Evolutionary conservation across 2,797 vertebrate species (phyloP), one percentile per base, ranked within the genome.

Genomic region (Petrocephalus sullivani): DNA sequence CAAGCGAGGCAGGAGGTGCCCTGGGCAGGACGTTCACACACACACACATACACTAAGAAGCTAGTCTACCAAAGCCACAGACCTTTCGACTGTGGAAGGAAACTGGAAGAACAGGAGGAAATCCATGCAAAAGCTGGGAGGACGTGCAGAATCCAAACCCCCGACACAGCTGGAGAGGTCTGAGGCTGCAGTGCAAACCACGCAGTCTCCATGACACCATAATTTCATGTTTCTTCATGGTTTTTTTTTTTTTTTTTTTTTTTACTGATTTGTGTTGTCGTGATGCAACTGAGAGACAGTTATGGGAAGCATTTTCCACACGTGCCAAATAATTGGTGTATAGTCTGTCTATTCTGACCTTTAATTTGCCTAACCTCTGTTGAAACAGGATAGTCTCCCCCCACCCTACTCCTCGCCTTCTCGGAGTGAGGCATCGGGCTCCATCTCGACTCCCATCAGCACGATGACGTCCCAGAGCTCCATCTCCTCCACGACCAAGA

Each of bases 371-470:
- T 14, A 21, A 3, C 81, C 19, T 33, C n/a, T 3, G 6, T 78
- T 88, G 9, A 91, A 91, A 85, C 89, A 96, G 95, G 95, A 92
- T 2, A 95, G 94, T 86, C 95, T 96, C 0, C 97, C 96, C 89
- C 95, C 97, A 0, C 96, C 96, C 5, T 97, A 97, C 81, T 96
- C 96, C 41, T 95, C 96, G 0, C 90, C 94, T 0, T 92, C 93
- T 37, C 92, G 95, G 87, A 95, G 95, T 41, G 96, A 97, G 92
- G 93, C 94, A 54, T 96, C 96, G 0, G 94, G 94, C 71, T 97
- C 96, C 6, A 93, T 95, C 46, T 96, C 96, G 0, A 97, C 97
- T 1, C 94, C 96, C 6, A 96, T 97, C 92, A 97, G 95, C 60
- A 95, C 96, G 0, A 94, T 95, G 89, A 97, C 95, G 0, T 96